A percentile compares a stretch with the other conserved stretches of the same genome.
phyloP scores from a whole-genome alignment of 2,113 vertebrate genomes.

The Chroicocephalus ridibundus region DNA sequence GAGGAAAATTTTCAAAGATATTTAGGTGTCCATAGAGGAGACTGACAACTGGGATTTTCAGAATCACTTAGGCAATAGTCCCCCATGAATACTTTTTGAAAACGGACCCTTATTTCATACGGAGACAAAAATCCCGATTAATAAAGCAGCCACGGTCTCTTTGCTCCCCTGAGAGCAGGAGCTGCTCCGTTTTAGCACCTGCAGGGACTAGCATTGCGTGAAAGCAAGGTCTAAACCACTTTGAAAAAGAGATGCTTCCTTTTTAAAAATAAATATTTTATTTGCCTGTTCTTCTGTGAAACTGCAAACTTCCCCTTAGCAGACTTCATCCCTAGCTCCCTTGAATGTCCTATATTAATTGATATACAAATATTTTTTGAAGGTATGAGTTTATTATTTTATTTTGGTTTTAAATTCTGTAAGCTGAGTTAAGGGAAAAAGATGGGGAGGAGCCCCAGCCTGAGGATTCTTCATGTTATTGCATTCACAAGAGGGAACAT shows the following conservation, averaged over 20 bases:
- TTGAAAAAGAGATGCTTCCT: background rate
- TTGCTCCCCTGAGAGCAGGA: background rate
- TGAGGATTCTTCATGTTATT: background rate
- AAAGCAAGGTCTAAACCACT: background rate
- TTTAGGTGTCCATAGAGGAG: background rate
- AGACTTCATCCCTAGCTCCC: background rate
- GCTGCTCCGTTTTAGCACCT: background rate
- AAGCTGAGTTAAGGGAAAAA: background rate
- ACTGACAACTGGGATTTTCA: background rate
- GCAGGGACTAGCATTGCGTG: background rate
- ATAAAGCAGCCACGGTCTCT: background rate
- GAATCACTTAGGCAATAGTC: background rate
- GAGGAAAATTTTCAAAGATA: background rate
- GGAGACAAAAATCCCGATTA: background rate
- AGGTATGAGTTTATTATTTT: background rate
- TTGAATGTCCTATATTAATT: background rate
- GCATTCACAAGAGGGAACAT: background rate
- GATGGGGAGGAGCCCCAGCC: background rate
- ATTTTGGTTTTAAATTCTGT: background rate
- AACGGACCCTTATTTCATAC: background rate
- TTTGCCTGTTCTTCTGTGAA: background rate
- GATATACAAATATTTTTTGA: background rate
- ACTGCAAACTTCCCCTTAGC: background rate
- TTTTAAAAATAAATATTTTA: background rate
- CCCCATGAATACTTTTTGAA: background rate